phyloP scores from a whole-genome alignment of 2,113 vertebrate genomes.

The Oryzias javanicus region DNA sequence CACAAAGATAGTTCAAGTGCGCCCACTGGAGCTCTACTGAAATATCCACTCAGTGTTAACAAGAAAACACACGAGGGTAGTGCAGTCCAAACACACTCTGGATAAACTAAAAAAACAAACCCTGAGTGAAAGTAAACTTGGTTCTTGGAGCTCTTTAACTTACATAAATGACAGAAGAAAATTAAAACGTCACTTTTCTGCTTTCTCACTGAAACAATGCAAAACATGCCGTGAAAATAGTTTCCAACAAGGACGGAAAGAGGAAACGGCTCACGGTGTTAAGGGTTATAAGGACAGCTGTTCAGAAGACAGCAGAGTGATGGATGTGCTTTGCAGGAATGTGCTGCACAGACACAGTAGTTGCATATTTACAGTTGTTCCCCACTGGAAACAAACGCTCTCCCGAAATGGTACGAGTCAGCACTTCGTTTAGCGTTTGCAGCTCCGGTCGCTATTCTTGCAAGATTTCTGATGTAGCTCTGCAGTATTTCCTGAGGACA shows the following conservation, averaged over 20 bases:
- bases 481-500: constrained; percentile 49
- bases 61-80: constrained; percentile 19
- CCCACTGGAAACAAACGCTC: constrained; percentile 35
- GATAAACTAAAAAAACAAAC: not conserved
- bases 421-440: constrained; percentile 46
- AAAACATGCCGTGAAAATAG: too few species aligned
- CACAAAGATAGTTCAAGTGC: constrained; percentile 32
- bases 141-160: too few species aligned
- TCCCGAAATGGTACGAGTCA: constrained; percentile 42
- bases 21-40: constrained; percentile 11
- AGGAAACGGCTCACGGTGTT: too few species aligned
- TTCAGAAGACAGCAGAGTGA: constrained; percentile 5
- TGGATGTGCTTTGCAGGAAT: constrained; percentile 15
- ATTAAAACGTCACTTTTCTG: too few species aligned
- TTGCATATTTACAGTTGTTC: constrained; percentile 14
- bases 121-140: too few species aligned
- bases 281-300: constrained; percentile 7
- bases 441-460: constrained; percentile 54
- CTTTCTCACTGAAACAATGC: too few species aligned
- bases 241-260: too few species aligned
- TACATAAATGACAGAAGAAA: too few species aligned
- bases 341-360: constrained; percentile 21
- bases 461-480: constrained; percentile 43
- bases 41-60: constrained; percentile 31
- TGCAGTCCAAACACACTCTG: not conserved